Evolutionary conservation across 2,797 vertebrate genomes (phyloP), one percentile per base, ranked within the genome.

Genomic region (Heterohyrax brucei): DNA sequence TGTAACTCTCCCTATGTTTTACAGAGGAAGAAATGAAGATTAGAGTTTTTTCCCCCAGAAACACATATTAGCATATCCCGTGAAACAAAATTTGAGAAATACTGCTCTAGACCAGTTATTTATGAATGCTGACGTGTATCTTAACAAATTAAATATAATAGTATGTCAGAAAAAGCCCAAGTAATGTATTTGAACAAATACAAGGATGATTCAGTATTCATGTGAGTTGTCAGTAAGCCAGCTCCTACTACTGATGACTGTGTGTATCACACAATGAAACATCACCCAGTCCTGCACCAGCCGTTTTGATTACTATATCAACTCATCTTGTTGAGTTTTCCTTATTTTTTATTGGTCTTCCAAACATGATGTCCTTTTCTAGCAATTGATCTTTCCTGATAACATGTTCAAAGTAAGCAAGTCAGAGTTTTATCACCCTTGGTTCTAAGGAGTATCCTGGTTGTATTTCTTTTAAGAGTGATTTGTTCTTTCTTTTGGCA

Each of bases 31-130:
- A 94, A 84, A 91, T 46, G 61, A 88, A 70, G 48, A 78, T 68
- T 89, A 75, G 10, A 64, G 4, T 16, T 64, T 96, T 87, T 91
- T 53, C 2, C 30, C 8, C 30, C 10, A 66, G 48, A 75, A 89
- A 68, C 28, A 59, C 56, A 21, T 72, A 26, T 18, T 89, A 76
- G 68, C 4, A 72, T 59, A 84, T 24, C 61, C 44, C 22, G n/a
- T 84, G 30, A 62, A 92, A 75, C 64, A 92, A 79, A 93, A 81
- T 56, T 94, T 91, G n/a, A 33, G 44, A 88, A 82, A 73, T 91
- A 16, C 75, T 88, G 0, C 56, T 61, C 3, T 86, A 87, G 30
- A 70, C 28, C 64, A 84, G 94, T 94, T 26, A 90, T 19, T 78
- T 82, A 84, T 21, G 93, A 79, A 72, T 93, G 28, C 75, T 92